Conservation (phyloP, 2,888 invertebrate species). For the Incurvaria masculella region DNA sequence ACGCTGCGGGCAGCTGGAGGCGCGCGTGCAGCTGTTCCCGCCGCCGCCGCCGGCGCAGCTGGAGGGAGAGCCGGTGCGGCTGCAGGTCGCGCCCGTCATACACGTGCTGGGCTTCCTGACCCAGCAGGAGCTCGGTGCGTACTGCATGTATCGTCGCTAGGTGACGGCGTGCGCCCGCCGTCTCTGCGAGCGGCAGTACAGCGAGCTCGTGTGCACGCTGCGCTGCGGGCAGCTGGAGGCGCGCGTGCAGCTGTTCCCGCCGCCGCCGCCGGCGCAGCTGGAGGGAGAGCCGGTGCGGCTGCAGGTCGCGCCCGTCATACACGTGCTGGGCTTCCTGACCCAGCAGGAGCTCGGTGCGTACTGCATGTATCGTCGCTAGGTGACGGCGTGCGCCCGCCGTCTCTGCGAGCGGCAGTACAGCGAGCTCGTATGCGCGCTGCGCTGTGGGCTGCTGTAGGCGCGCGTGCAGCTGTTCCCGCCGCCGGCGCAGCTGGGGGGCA, state of each 20-base stretch:
- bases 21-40: conserved; percentile 43
- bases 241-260: conserved; percentile 42
- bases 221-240: conserved; percentile 47
- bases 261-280: conserved; percentile 54
- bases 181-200: conserved; percentile 45
- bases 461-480: conserved; percentile 44
- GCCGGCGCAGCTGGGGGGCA: conserved; percentile 63
- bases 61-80: conserved; percentile 62
- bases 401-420: conserved; percentile 47
- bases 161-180: conserved; percentile 34
- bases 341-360: conserved; percentile 72
- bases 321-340: conserved; percentile 86
- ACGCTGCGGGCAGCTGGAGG: conserved; percentile 45
- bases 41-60: conserved; percentile 55
- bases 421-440: conserved; percentile 44
- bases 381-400: conserved; percentile 33
- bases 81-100: conserved; percentile 67
- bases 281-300: conserved; percentile 62
- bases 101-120: conserved; percentile 86
- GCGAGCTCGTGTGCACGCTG: conserved; percentile 43
- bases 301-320: conserved; percentile 69
- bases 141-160: no score
- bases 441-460: conserved; percentile 45
- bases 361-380: no score
- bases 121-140: conserved; percentile 72